These are phyloP conservation scores for Galaxea fascicularis DNA, from an alignment of 92 coral and sea anemone species.

Conservation along the genomic window DNA sequence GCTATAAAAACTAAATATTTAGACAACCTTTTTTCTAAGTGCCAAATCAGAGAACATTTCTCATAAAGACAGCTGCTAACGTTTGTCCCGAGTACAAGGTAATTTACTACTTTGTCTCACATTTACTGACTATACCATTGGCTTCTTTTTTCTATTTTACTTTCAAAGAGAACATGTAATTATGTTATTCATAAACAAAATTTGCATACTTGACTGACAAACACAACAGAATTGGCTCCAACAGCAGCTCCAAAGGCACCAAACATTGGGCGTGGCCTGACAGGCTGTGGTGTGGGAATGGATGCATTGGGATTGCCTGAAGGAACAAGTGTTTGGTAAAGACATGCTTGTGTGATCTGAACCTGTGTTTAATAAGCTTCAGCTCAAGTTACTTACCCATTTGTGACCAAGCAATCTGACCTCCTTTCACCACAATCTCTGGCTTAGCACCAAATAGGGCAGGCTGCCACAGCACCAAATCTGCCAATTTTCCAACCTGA, in stretches of 20 bases:
- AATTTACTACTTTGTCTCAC: too few relatives aligned
- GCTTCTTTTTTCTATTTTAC: too few relatives aligned
- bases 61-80: too few relatives aligned
- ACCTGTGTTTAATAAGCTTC: too few relatives aligned
- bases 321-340: background rate
- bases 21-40: too few relatives aligned
- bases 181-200: background rate
- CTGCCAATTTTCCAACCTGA: conserved; percentile 75
- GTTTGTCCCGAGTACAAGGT: background rate
- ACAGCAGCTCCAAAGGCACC: conserved; percentile 79
- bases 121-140: too few relatives aligned
- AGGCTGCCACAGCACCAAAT: conserved; percentile 79
- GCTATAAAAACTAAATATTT: too few relatives aligned
- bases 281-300: conserved; percentile 81
- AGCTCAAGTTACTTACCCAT: conserved; percentile 58
- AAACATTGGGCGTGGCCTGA: conserved; percentile 78
- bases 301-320: conserved; percentile 81
- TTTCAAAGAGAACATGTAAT: too few relatives aligned
- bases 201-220: conserved; percentile 68
- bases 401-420: conserved; percentile 80
- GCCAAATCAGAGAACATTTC: too few relatives aligned
- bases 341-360: too few relatives aligned
- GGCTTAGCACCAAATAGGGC: conserved; percentile 80
- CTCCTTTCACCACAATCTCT: conserved; percentile 71
- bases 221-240: conserved; percentile 71